Evolutionary conservation across 1,140 invertebrate species (phyloP), one percentile per base, ranked within the genome.

Genomic region (Drosophila carrolli): DNA sequence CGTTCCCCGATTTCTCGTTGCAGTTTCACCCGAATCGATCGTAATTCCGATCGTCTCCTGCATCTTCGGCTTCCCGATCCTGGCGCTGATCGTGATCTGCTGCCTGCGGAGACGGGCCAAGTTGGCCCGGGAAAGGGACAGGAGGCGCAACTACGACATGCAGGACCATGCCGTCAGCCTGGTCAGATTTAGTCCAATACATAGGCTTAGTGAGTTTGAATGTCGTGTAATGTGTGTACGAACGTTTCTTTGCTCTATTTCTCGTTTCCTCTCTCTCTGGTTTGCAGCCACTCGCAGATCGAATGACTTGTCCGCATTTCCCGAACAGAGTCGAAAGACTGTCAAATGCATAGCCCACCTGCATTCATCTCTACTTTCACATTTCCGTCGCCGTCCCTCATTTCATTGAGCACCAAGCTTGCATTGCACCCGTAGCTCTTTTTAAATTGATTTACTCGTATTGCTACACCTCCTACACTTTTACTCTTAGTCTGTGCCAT

Each of bases 11-110:
- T n/a, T 40, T 51, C 14, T 51, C 4, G 78, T 95, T 95, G 38
- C 95, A 97, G 97, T 98, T 61, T 96, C 96, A 56, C 96, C 97
- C 35, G 96, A 97, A 92, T 96, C 96, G 56, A 96, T 98, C 75
- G 96, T 97, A 10, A 95, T 98, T 38, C 97, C 97, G 8, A 98
- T 98, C 71, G 95, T 98, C 10, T 97, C 97, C 10, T 97, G 96
- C 91, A 97, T 98, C 89, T 94, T 98, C 76, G 97, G 96, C 47
- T 98, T 98, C 85, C 97, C 97, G 14, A 93, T 97, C 16, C 91
- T 97, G 78, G 97, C 96, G 1, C 93, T 97, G 38, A 94, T 97
- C 63, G 95, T 97, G 53, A 98, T 98, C 91, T 98, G 97, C 92
- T 97, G 96, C 90, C 93, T 98, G 41, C 93, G 96, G 46, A 94